Evolutionary conservation across 2,888 invertebrate genomes (phyloP), one percentile per base, ranked within the genome.

Genomic region (Strigamia maritima): DNA sequence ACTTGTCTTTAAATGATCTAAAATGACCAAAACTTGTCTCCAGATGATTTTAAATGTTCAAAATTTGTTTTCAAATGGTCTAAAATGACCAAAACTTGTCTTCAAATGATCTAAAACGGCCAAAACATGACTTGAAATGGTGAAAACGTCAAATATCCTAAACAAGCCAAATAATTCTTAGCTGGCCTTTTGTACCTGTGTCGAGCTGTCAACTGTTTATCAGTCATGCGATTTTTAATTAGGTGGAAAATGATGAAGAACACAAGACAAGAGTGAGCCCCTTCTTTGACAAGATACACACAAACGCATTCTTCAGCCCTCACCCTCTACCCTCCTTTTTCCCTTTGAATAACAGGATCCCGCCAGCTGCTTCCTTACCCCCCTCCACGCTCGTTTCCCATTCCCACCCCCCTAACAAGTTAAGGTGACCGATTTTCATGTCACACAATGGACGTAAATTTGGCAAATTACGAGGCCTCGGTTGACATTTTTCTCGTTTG

Each of bases 231-330:
- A 35, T 35, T 10, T 49, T 49, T 49, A 49, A 49, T 49, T 49
- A 49, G 49, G 49, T 49, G 49, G 49, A 49, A 49, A 49, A 49
- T 49, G 49, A 49, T 49, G 49, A 49, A 49, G 49, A 49, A 49
- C 49, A 49, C 49, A 49, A 49, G 49, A n/a, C n/a, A n/a, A n/a
- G n/a, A n/a, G n/a, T n/a, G 35, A 35, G 8, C 35, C 35, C 35
- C 8, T 19, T 49, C 8, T 19, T 49, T 49, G 49, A 49, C 49
- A 49, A 49, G 49, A 49, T 12, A 49, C 49, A 49, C 40, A 49
- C 10, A 49, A 49, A 49, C 49, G 49, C 49, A 49, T 49, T 49
- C 49, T 49, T 49, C 49, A 49, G 19, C 14, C 49, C 10, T n/a
- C n/a, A n/a, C n/a, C n/a, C n/a, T n/a, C n/a, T n/a, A n/a, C n/a